Percentiles rank a stretch among this genome's conserved stretches.
These are phyloP conservation scores for Scomber scombrus DNA, from an alignment of 2,113 vertebrate species.

Conservation along the genomic window DNA sequence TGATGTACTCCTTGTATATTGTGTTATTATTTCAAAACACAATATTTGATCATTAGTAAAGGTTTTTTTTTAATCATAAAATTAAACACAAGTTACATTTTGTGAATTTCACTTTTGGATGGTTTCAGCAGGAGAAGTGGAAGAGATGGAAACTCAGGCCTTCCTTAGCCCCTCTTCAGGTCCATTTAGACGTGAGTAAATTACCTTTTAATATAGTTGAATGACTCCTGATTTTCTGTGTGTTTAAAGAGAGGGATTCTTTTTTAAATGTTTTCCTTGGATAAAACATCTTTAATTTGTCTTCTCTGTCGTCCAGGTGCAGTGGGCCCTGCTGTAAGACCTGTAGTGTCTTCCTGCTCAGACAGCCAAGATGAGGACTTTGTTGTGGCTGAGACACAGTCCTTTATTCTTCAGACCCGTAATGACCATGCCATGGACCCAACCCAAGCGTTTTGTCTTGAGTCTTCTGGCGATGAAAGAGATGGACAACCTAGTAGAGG, in stretches of 20 bases:
- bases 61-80: background rate
- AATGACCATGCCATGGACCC: conserved; percentile 24
- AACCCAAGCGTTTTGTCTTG: conserved; percentile 33
- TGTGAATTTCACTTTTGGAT: conserved; percentile 1
- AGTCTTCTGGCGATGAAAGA: conserved; percentile 30
- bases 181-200: conserved; percentile 62
- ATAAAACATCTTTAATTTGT: background rate
- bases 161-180: conserved; percentile 63
- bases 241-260: too few species aligned
- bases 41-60: background rate
- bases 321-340: background rate
- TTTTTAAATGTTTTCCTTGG: background rate
- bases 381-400: conserved; percentile 79
- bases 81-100: background rate
- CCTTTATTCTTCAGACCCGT: conserved; percentile 65
- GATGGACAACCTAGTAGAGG: conserved; percentile 16
- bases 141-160: conserved; percentile 75
- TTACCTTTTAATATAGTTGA: background rate
- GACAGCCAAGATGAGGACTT: conserved; percentile 73
- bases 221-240: background rate
- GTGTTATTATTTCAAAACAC: too few species aligned
- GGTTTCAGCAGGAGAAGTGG: conserved; percentile 49
- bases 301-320: conserved; percentile 36
- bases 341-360: conserved; percentile 36
- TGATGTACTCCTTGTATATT: background rate